Evolutionary conservation across 2,888 invertebrate genomes (phyloP), one percentile per base, ranked within the genome.

Genomic region (Chloroclysta siterata): DNA sequence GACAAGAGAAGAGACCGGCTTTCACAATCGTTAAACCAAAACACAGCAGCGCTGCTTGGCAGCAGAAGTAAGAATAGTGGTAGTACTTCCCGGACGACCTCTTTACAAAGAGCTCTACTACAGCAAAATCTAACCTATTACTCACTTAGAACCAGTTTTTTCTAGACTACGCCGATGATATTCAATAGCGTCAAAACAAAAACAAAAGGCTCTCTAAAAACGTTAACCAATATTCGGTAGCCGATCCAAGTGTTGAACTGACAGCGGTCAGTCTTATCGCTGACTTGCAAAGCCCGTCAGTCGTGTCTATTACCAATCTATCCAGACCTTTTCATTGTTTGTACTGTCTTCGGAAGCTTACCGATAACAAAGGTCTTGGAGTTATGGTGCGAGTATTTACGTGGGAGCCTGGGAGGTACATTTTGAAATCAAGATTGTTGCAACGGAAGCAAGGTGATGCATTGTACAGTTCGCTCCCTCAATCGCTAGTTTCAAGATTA

Each of bases 401-500:
- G 89, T 90, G 88, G 90, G 90, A 88, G 88, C 85, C 89, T 90
- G 87, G 91, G 90, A 88, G 88, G 89, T 86, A 85, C 82, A 83
- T 87, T 88, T 85, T 82, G 80, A 84, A 85, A 91, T 92, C 91
- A 90, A 90, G 90, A 91, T 90, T 80, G 84, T 82, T 88, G 88
- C 87, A 89, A 85, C 89, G 90, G 90, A 90, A 92, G 90, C 88
- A 80, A 85, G 85, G 89, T 91, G 90, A 92, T 91, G 89, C 89
- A 91, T 92, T 85, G 85, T 88, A 75, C 78, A 83, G 80, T 81
- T 76, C 80, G 79, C 77, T 83, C 82, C 79, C 82, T 87, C 90
- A 85, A 90, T 90, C 85, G 86, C 80, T 71, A 79, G 83, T 83
- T 83, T 70, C 70, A 73, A 89, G 90, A 90, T 92, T 86, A 86